Evolutionary conservation across 2,888 invertebrate genomes (phyloP).

Genomic region (Hemithea aestivaria): DNA sequence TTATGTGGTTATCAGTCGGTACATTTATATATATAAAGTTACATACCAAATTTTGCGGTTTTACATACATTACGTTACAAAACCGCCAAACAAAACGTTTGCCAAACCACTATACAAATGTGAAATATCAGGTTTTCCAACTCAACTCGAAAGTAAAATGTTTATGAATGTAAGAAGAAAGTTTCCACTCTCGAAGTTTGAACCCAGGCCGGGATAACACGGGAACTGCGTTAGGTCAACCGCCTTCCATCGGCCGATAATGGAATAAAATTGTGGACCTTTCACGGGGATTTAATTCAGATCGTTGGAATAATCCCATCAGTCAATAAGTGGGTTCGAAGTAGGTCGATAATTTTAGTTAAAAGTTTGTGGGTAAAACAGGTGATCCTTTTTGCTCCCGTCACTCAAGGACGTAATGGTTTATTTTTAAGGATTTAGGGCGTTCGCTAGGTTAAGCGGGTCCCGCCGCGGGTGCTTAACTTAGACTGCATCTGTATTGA

Average conservation of each 20-base stretch:
- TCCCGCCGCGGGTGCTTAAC: too few species aligned
- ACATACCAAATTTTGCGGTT: too few species aligned
- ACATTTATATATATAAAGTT: too few species aligned
- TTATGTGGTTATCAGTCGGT: too few species aligned
- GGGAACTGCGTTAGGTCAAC: slow-evolving; percentile 69
- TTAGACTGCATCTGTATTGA: too few species aligned
- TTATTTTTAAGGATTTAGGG: too few species aligned
- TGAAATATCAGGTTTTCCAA: slow-evolving; percentile 50
- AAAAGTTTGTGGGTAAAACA: too few species aligned
- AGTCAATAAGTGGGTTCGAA: slow-evolving; percentile 21
- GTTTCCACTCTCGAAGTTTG: slow-evolving; percentile 55
- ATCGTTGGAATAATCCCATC: slow-evolving; percentile 28
- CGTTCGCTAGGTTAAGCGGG: too few species aligned
- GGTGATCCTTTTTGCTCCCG: too few species aligned
- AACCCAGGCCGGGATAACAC: slow-evolving; percentile 60
- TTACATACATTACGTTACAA: too few species aligned
- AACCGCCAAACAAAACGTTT: slow-evolving; percentile 30
- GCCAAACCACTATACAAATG: slow-evolving; percentile 37
- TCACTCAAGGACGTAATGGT: too few species aligned
- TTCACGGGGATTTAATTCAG: slow-evolving; percentile 46
- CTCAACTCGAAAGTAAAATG: slow-evolving; percentile 64
- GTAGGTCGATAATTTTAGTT: not conserved
- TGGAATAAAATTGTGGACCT: slow-evolving; percentile 60
- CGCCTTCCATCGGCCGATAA: slow-evolving; percentile 46
- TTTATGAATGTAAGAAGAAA: slow-evolving; percentile 70